Evolutionary conservation across 2,888 invertebrate genomes (phyloP).

Genomic region (Rhabditoides inermis): DNA sequence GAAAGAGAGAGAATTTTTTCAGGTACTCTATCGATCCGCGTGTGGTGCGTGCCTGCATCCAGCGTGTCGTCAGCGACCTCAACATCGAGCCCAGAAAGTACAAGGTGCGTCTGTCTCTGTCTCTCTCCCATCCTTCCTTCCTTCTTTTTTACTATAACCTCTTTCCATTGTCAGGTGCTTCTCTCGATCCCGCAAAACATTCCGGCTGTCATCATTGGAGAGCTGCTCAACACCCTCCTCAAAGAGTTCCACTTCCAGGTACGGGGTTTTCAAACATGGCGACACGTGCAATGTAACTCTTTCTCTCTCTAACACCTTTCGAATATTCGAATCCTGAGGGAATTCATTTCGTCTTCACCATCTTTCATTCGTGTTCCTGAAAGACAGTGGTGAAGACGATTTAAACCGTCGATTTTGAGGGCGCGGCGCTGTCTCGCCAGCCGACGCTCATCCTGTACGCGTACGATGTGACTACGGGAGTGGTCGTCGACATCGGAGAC

Average conservation of each 20-base stretch:
- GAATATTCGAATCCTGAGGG: too few species aligned
- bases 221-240: constrained; percentile 52
- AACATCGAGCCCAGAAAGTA: constrained; percentile 56
- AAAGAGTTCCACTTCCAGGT: constrained; percentile 33
- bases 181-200: constrained; percentile 48
- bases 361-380: too few species aligned
- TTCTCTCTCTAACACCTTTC: too few species aligned
- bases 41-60: constrained; percentile 57
- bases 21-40: constrained; percentile 54
- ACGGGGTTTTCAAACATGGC: too few species aligned
- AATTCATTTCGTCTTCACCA: too few species aligned
- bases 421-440: constrained; percentile 59
- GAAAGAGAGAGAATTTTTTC: too few species aligned
- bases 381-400: too few species aligned
- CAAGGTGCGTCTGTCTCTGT: constrained; percentile 55
- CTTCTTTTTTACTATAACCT: not conserved
- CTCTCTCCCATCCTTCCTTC: too few species aligned
- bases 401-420: constrained; percentile 20
- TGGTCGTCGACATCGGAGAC: constrained; percentile 62
- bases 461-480: constrained; percentile 60
- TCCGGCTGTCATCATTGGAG: constrained; percentile 35
- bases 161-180: constrained; percentile 25
- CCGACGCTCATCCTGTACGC: constrained; percentile 60
- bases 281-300: too few species aligned
- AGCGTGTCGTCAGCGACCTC: constrained; percentile 58